Evolutionary conservation across 2,113 vertebrate species (phyloP), one percentile per base, ranked within the genome.

Genomic region (Polypterus bichir): DNA sequence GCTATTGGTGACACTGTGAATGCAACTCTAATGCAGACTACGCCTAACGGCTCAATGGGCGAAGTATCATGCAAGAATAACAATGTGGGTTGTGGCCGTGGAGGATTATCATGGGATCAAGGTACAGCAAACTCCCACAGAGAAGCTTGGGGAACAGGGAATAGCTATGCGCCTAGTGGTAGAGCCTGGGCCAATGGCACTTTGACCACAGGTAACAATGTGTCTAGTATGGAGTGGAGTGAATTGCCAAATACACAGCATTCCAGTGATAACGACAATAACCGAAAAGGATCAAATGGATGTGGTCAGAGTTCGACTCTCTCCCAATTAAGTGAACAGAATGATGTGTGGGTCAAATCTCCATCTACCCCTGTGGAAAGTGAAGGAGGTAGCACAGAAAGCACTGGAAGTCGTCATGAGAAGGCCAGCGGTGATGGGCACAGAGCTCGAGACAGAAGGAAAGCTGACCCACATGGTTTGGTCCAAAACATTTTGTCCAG

Each of bases 1-100:
- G 83, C 87, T 81, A 84, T 81, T 79, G 81, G 83, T 79, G 93
- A 97, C 93, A 97, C 95, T 98, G 95, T 98, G 94, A 98, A 97
- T 79, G 82, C 91, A 87, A 90, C 92, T 83, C 84, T 87, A 88
- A 88, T 90, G 86, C 92, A 91, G 88, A 83, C 89, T 65, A 89
- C 85, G 71, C 61, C 80, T 52, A 86, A 83, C 49, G 86, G 88
- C 73, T 81, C 91, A 63, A 70, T 82, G 54, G 66, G 66, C 44
- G 69, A 76, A 80, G 81, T 79, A 84, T 72, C 84, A 86, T 86
- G 88, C 74, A 89, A 90, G 71, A 89, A 88, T 85, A 91, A 88
- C 86, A 89, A 79, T 48, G 82, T 86, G 73, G 77, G 77, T 70
- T 74, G 77, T 71, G 87, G 76, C 79, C 88, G 89, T 77, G 88